These are phyloP conservation scores for Argya squamiceps DNA, from an alignment of 2,797 vertebrate species.

Conservation along the genomic window DNA sequence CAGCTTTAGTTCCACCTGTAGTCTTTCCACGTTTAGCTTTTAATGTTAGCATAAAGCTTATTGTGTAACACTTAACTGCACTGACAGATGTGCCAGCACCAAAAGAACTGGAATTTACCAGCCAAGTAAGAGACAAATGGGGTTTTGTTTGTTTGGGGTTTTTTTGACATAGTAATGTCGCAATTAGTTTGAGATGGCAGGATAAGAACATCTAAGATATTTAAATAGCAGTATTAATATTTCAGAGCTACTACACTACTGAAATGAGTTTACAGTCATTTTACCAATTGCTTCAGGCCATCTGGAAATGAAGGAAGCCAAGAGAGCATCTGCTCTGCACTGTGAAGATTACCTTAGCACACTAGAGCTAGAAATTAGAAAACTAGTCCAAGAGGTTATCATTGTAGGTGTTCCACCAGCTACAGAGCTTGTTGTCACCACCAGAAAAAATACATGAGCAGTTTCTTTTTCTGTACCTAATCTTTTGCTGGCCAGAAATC, in stretches of 20 bases:
- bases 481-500: not conserved
- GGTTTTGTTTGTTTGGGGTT: conserved; percentile 45
- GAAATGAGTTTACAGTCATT: conserved; percentile 57
- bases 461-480: not conserved
- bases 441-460: not conserved
- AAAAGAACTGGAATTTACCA: conserved; percentile 25
- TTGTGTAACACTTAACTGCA: not conserved
- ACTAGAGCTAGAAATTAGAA: not conserved
- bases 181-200: conserved; percentile 65
- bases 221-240: conserved; percentile 56
- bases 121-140: conserved; percentile 54
- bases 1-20: conserved; percentile 5
- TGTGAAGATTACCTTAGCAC: conserved; percentile 24
- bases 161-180: conserved; percentile 62
- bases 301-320: conserved; percentile 56
- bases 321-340: conserved; percentile 37
- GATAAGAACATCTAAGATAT: conserved; percentile 67
- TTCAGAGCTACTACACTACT: conserved; percentile 40
- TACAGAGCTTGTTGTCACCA: not conserved
- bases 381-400: not conserved
- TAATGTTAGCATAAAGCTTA: not conserved
- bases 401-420: not conserved
- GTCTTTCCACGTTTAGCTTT: not conserved
- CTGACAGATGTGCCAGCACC: conserved; percentile 13
- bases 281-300: conserved; percentile 56